Base-by-base conservation (phyloP, 2,888 invertebrate genomes). In the Dynastes grantii region DNA sequence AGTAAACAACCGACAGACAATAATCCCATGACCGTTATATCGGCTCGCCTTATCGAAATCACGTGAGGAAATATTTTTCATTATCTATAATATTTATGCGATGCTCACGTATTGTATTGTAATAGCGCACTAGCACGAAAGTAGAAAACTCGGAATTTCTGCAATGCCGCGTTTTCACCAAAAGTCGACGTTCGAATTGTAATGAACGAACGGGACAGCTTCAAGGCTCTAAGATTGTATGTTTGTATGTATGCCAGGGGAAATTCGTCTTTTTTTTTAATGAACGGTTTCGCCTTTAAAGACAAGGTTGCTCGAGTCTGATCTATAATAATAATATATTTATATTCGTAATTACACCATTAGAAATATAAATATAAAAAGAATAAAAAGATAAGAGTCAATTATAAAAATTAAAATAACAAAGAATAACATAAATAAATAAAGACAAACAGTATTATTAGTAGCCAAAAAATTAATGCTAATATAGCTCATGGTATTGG, bases 31-130 rank as follows among this genome's bases (percentile, higher is more conserved):
- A 45, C 45, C 45, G 45, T 45, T 45, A 45, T 45, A 45, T 45
- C 45, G 45, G 45, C 45, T 45, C 1, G 2, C 29, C 16, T 68
- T 68, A 68, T 68, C 68, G 29, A 49, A 68, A 68, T 68, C 68
- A 68, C 49, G 68, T 68, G 68, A 68, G 68, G 68, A 49, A 68
- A 68, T 68, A 68, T 37, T 55, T 55, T 51, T 68, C 49, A 49
- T 27, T 68, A 68, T 68, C 68, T 29, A 61, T 29, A 13, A 29
- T 61, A 29, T 61, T 61, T 29, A 29, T 61, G 61, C 16, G 11
- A 61, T 29, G 29, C 29, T 8, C 27, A 22, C 61, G 29, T 29
- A 61, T 55, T 22, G 8, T 16, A 5, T n/a, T n/a, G 55, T 6
- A 16, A 1, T 13, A 22, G n/a, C n/a, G 9, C n/a, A 9, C n/a